Evolutionary conservation across 2,888 invertebrate species (phyloP).

Genomic region (Cheilosia vernalis): DNA sequence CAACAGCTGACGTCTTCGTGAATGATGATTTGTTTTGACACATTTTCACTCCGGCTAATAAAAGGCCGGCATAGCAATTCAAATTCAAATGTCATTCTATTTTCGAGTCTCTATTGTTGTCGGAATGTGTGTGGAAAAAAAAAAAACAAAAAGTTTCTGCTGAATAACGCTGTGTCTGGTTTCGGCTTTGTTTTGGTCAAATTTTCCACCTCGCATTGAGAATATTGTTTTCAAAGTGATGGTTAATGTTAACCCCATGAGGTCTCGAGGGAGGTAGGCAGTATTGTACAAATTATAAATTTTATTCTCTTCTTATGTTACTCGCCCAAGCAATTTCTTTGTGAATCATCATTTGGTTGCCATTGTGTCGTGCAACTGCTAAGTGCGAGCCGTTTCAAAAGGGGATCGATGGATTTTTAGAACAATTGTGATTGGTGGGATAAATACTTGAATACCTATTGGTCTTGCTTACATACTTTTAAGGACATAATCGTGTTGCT

Average conservation of each 20-base stretch:
- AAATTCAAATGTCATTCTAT: constrained; percentile 52
- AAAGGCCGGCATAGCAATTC: constrained; percentile 47
- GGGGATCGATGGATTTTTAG: background rate
- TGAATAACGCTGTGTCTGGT: constrained; percentile 52
- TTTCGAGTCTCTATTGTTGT: constrained; percentile 47
- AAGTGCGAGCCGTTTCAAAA: background rate
- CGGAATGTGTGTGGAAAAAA: constrained; percentile 34
- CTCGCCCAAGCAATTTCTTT: constrained; percentile 29
- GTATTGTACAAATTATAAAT: constrained; percentile 36
- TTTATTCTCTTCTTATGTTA: constrained; percentile 18
- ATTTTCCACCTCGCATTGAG: constrained; percentile 45
- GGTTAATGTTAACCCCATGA: constrained; percentile 55
- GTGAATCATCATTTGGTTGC: constrained; percentile 18
- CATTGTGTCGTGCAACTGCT: constrained; percentile 32
- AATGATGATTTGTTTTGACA: constrained; percentile 66
- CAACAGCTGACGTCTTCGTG: constrained; percentile 57
- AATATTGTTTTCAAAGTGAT: constrained; percentile 39
- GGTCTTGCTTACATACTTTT: too few relatives aligned
- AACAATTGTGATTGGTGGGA: too few relatives aligned
- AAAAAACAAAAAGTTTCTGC: constrained; percentile 28
- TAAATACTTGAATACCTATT: too few relatives aligned
- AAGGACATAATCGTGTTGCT: too few relatives aligned
- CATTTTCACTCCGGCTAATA: constrained; percentile 46
- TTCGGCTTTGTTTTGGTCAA: constrained; percentile 53
- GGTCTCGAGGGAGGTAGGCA: constrained; percentile 29